These are phyloP conservation scores for Catagonus wagneri DNA, from an alignment of 2,113 vertebrate species.

Conservation along the genomic window DNA sequence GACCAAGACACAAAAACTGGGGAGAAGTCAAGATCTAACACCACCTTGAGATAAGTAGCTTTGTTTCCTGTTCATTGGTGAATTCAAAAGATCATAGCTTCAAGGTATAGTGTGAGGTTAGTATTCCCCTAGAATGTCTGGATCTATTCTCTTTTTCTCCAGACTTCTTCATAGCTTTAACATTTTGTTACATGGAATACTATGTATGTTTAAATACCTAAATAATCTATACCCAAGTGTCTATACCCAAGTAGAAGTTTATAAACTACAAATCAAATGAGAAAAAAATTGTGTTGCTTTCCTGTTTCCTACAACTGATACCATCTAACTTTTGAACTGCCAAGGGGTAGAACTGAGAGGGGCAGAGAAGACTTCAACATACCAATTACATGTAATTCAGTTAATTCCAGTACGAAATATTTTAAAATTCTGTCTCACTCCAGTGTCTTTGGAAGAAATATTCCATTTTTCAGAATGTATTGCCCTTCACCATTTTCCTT, in stretches of 20 bases:
- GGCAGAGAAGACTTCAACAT: not conserved
- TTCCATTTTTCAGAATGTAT: not conserved
- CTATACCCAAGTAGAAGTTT: not conserved
- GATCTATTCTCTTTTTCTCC: not conserved
- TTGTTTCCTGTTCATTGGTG: not conserved
- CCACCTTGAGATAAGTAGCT: not conserved
- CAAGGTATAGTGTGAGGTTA: not conserved
- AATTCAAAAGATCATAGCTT: not conserved
- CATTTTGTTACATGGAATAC: not conserved
- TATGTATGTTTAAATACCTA: not conserved
- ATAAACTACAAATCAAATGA: slow-evolving; percentile 16
- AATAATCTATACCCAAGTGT: not conserved
- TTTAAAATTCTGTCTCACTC: not conserved
- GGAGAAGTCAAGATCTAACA: not conserved
- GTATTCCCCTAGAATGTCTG: not conserved
- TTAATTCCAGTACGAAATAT: not conserved
- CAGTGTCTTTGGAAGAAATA: not conserved
- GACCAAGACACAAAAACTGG: not conserved
- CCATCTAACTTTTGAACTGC: not conserved
- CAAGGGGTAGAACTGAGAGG: not conserved
- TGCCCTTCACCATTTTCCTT: not conserved
- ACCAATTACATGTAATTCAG: not conserved
- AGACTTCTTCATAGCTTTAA: not conserved
- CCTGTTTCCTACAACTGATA: not conserved
- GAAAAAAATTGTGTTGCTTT: not conserved